Evolutionary conservation across 1,140 invertebrate species (phyloP), one percentile per base, ranked within the genome.

Genomic region (Drosophila lacertosa): DNA sequence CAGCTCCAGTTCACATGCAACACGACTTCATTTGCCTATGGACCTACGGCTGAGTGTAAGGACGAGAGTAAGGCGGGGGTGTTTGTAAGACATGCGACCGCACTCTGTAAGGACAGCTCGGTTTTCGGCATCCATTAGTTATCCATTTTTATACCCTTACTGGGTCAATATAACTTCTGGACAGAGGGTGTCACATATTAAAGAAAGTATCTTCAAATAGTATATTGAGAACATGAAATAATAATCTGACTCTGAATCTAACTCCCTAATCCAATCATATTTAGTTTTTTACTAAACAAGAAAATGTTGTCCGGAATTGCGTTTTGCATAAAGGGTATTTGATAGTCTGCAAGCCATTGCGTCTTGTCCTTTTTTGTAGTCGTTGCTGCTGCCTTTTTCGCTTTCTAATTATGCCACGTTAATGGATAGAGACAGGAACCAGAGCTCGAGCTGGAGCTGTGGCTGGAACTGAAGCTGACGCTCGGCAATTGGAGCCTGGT

Each of bases 341-440:
- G 15, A 15, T 11, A 7, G 4, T 48, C 13, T 24, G n/a, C n/a
- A 13, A 1, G 9, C 33, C 4, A 3, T 22, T 6, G 18, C 10
- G 4, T 7, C 2, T 2, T 39, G n/a, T 20, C 3, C 9, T 32
- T 33, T 40, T 40, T 45, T 29, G 16, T 7, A 24, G 51, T 7
- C 22, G 9, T 54, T 40, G 29, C 40, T 29, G 29, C 33, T 79
- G 65, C 42, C 73, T 66, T 74, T 74, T 77, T 70, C 44, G 77
- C 42, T 75, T 71, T 88, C 77, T 88, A 86, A 86, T 86, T 86
- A 88, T 86, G 69, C 69, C 74, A 71, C 67, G 77, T 35, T 77
- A 82, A 67, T 54, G 75, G 59, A 68, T 69, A 71, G 62, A 71
- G 55, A 75, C 62, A 42, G 11, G 42, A 65, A 33, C 29, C 53